phyloP scores from a whole-genome alignment of 2,888 invertebrate species.

The Agapostemon virescens region DNA sequence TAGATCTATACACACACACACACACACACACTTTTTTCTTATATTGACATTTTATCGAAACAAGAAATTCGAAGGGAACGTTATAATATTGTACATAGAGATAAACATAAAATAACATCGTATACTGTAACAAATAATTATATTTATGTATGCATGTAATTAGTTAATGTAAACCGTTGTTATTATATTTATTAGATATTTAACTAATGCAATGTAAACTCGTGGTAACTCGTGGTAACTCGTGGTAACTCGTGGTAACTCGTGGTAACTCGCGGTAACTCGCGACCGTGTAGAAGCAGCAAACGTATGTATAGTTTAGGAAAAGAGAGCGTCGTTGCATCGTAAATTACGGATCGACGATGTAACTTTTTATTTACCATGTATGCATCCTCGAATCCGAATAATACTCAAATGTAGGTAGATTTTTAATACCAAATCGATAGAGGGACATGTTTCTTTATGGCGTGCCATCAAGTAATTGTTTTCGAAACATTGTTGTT shows the following conservation, averaged over 20 bases:
- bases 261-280: too few relatives aligned
- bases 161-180: slow-evolving; percentile 57
- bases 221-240: too few relatives aligned
- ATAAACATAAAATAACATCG: slow-evolving; percentile 50
- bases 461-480: slow-evolving; percentile 28
- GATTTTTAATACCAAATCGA: slow-evolving; percentile 33
- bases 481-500: not conserved
- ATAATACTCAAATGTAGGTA: slow-evolving; percentile 63
- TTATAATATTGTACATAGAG: slow-evolving; percentile 75
- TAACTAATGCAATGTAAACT: slow-evolving; percentile 45
- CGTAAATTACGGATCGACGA: slow-evolving; percentile 25
- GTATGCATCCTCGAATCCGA: slow-evolving; percentile 27
- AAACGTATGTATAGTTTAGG: slow-evolving; percentile 23
- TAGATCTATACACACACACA: not conserved
- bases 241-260: too few relatives aligned
- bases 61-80: slow-evolving; percentile 39
- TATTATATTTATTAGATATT: slow-evolving; percentile 59
- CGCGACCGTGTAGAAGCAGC: slow-evolving; percentile 25
- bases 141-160: slow-evolving; percentile 66
- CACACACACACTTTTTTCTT: slow-evolving; percentile 8
- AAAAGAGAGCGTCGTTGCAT: slow-evolving; percentile 16
- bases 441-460: slow-evolving; percentile 5
- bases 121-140: slow-evolving; percentile 55
- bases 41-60: slow-evolving; percentile 50
- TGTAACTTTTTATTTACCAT: slow-evolving; percentile 22